Evolutionary conservation across 2,888 invertebrate species (phyloP), one percentile per base, ranked within the genome.

Genomic region (Nemotelus nigrinus): DNA sequence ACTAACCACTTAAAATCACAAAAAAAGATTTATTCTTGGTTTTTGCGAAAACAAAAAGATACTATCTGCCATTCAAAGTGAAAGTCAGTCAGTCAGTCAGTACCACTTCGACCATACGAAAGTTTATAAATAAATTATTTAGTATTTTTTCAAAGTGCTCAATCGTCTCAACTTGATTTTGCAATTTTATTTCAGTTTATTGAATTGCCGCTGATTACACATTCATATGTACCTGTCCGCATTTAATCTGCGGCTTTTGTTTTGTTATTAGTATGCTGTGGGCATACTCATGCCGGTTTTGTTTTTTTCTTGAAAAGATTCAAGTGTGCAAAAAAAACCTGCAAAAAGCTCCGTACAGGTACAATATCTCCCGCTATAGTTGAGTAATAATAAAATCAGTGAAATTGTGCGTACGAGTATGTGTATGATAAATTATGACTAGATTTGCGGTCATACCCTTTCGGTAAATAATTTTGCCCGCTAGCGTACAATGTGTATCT

Each of bases 371-470:
- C 53, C 53, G 41, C 53, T 39, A 68, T 3, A 68, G 25, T 50
- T 39, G 6, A 8, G 2, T 7, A 50, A n/a, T 6, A 25, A 25
- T 48, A 41, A 39, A 8, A 41, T 50, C 4, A 41, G 53, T 68
- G 68, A 53, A 68, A 68, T 53, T 68, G 68, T 68, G 68, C 68
- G 68, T 68, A 50, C 8, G 50, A 45, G 68, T 50, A 68, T 50
- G n/a, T 25, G 25, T 25, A 25, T 25, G 25, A 25, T 25, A 25
- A 25, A 25, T 25, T 25, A 25, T 25, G 25, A 1, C 25, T 25
- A 25, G 25, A 25, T 25, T 25, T 25, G 25, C 25, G 25, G 25
- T 25, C 25, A 25, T 25, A 25, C 25, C 25, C 25, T 25, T 25
- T 25, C 25, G 25, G 25, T 25, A 25, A 25, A 25, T 25, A 25